Evolutionary conservation across 2,113 vertebrate species (phyloP).

Genomic region (Terrapene triunguis): DNA sequence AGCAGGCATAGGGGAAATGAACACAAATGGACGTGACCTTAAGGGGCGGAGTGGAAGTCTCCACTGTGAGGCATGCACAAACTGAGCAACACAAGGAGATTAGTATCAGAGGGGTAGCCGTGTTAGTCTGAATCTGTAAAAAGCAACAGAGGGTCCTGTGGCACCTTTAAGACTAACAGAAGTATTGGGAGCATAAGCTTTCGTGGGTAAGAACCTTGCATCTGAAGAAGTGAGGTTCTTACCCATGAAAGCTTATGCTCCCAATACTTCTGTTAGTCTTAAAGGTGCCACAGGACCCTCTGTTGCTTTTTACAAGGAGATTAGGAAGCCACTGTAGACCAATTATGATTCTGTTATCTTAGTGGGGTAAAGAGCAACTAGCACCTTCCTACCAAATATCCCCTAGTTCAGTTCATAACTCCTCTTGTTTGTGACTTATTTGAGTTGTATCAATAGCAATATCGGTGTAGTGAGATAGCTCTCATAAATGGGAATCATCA

Average conservation of each 20-base stretch:
- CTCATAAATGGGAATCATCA: background rate
- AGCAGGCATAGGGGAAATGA: rapidly evolving
- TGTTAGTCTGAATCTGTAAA: too few species aligned
- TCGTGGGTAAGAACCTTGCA: too few species aligned
- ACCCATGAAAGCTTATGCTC: too few species aligned
- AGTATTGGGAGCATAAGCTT: too few species aligned
- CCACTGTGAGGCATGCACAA: background rate
- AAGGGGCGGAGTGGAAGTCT: background rate
- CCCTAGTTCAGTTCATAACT: background rate
- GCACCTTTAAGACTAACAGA: too few species aligned
- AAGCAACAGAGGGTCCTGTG: too few species aligned
- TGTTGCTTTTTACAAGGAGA: too few species aligned
- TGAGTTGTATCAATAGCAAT: background rate
- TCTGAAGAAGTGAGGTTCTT: too few species aligned
- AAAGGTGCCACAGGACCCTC: too few species aligned
- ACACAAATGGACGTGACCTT: background rate
- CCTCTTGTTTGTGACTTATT: rapidly evolving
- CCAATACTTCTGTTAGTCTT: too few species aligned
- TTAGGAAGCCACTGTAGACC: background rate
- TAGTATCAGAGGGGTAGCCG: too few species aligned
- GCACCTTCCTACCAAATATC: background rate
- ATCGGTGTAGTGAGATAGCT: rapidly evolving
- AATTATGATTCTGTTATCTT: background rate
- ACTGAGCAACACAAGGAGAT: background rate
- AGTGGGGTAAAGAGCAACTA: background rate